Base-by-base conservation (phyloP, 2,797 vertebrate species). In the Bovichtus diacanthus region DNA sequence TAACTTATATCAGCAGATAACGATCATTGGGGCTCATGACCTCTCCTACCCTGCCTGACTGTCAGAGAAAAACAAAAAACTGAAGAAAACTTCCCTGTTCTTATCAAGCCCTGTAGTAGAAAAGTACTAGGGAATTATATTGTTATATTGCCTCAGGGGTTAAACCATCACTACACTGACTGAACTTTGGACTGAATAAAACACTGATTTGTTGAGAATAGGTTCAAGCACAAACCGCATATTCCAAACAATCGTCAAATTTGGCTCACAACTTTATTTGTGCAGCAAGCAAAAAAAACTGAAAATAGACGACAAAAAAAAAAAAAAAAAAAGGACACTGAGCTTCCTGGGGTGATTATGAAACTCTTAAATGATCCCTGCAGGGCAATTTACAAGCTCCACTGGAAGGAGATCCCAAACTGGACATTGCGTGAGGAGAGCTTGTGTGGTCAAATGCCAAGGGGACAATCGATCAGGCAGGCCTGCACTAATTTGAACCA, bases 351-450 rank as follows among this genome's bases (percentile, higher is more conserved):
- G 23, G 4, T 18, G 21, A 41, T 31, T 16, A 51, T 27, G 4
- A 67, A 60, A 46, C 39, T 44, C 21, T 31, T 41, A 66, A n/a
- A 64, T 74, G 38, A 80, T 54, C 41, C 43, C 31, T 60, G 19
- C 0, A 1, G 51, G 23, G 23, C 66, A 74, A 67, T 75, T 79
- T 39, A 46, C 38, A 73, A 62, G 51, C 50, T 54, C 51, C 29
- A 65, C 27, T 74, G 61, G 58, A 72, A 53, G 27, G 39, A 68
- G 59, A 80, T 61, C 78, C 51, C 54, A 65, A 70, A 70, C 56
- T 58, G 65, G 81, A 80, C 81, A 72, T 76, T 64, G 82, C 55
- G 43, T 89, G 87, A 71, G 62, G 61, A 74, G 69, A 72, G 67
- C 64, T 29, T 49, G 43, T 71, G 70, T 72, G 83, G 71, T 36